Base-by-base conservation (phyloP, 2,888 invertebrate species). In the Leptothorax acervorum region DNA sequence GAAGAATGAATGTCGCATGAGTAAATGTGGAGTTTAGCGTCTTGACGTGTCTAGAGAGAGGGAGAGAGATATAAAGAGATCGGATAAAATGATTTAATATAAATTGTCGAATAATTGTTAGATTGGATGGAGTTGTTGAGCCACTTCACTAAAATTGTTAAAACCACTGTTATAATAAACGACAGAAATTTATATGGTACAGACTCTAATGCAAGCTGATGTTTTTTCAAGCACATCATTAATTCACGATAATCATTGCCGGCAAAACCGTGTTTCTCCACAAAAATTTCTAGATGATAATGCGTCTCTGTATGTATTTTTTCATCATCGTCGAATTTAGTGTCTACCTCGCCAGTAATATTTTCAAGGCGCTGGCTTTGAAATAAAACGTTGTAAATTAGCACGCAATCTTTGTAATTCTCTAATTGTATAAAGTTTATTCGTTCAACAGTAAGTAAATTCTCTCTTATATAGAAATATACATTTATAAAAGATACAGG, bases 171-270 rank as follows among this genome's bases (percentile, higher is more conserved):
- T 74, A 60, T 15, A 23, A 1, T 1, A 6, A 9, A 42, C 8
- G 8, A 53, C 15, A 76, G 18, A 76, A 76, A 15, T 53, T 57
- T 9, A 6, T 6, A 0, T 39, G 5, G 9, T 66, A 76, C 76
- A 28, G 8, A 76, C 76, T 76, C 39, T 53, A 76, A 42, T 53
- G 76, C 76, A 8, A 76, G 28, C 42, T 76, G 76, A 66, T 66
- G 76, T 76, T 53, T 76, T 45, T 12, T 76, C 39, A 76, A 66
- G 9, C 76, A 76, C 0, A 1, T 23, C 2, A 39, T 66, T 9
- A 76, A 53, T 66, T 76, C 76, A 39, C 1, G 8, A 8, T 76
- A 53, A 42, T 76, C 51, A 39, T 66, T 39, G 8, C 4, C 8
- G 1, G 0, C 12, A 53, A 66, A 28, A 42, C 18, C 4, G 3